Evolutionary conservation across 1,140 invertebrate genomes (phyloP).

Genomic region (Drosophila eugracilis): DNA sequence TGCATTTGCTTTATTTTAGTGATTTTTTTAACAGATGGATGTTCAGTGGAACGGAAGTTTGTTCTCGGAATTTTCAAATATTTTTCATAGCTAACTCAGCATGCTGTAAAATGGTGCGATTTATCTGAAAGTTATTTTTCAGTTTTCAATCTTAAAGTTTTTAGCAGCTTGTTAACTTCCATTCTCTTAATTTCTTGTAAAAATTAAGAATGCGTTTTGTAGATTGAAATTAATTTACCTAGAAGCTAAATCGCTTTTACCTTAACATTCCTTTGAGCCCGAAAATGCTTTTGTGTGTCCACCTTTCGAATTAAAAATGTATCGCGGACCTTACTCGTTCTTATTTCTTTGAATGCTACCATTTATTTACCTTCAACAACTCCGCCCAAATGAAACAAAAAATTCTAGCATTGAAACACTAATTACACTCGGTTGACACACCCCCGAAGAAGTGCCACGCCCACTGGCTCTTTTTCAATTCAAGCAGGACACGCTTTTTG

Average conservation of each 20-base stretch:
- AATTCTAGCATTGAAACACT: slow-evolving; percentile 41
- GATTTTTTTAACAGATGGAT: slow-evolving; percentile 12
- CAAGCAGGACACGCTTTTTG: slow-evolving; percentile 18
- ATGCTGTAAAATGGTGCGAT: too few relatives aligned
- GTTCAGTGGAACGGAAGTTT: slow-evolving; percentile 12
- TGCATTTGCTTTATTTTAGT: slow-evolving; percentile 6
- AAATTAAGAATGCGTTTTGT: too few relatives aligned
- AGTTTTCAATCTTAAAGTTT: too few relatives aligned
- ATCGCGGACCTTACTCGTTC: not conserved
- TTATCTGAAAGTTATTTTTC: too few relatives aligned
- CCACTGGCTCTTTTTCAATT: slow-evolving; percentile 9
- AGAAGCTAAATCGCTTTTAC: not conserved
- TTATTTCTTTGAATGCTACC: slow-evolving; percentile 19
- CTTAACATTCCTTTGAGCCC: not conserved
- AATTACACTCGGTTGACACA: slow-evolving; percentile 40
- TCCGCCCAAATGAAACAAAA: slow-evolving; percentile 20
- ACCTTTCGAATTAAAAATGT: slow-evolving; percentile 3
- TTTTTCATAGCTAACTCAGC: not conserved
- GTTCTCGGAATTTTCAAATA: too few relatives aligned
- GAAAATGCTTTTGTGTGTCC: not conserved
- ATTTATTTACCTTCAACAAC: slow-evolving; percentile 42
- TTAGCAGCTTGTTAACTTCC: too few relatives aligned
- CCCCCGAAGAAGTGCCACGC: slow-evolving; percentile 4
- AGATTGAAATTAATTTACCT: not conserved
- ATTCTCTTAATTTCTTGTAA: too few relatives aligned